phyloP scores from a whole-genome alignment of 92 coral and sea anemone genomes.

The Palythoa caribaeorum region DNA sequence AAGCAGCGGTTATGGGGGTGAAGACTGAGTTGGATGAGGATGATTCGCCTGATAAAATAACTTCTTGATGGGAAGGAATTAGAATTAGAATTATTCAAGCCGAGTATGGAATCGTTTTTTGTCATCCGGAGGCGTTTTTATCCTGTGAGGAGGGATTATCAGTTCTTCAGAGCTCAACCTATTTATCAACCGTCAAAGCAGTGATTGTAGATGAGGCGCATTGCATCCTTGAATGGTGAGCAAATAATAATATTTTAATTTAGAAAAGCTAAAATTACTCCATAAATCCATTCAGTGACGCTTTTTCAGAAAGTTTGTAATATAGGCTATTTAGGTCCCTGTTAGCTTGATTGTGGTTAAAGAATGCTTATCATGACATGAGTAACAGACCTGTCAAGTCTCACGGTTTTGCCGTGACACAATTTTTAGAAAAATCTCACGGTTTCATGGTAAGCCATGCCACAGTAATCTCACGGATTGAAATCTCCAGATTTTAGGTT shows the following conservation, averaged over 20 bases:
- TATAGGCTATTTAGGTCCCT: too few relatives aligned
- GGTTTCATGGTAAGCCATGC: too few relatives aligned
- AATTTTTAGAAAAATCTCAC: too few relatives aligned
- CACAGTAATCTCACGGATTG: too few relatives aligned
- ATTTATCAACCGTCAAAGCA: slow-evolving; percentile 38
- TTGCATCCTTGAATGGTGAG: slow-evolving; percentile 60
- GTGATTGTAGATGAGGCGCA: slow-evolving; percentile 51
- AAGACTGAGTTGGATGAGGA: slow-evolving; percentile 27
- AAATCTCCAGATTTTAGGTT: too few relatives aligned
- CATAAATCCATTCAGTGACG: background rate
- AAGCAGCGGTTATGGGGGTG: slow-evolving; percentile 39
- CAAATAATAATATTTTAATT: too few relatives aligned
- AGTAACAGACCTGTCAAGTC: too few relatives aligned
- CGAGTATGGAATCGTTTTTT: slow-evolving; percentile 39
- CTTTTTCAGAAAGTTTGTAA: too few relatives aligned
- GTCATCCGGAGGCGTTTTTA: slow-evolving; percentile 42
- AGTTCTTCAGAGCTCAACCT: slow-evolving; percentile 32
- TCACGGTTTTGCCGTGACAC: too few relatives aligned
- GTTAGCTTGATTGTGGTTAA: too few relatives aligned
- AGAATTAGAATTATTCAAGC: background rate
- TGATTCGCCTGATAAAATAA: background rate
- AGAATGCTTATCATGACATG: too few relatives aligned
- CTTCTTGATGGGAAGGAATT: slow-evolving; percentile 38
- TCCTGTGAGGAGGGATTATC: slow-evolving; percentile 36
- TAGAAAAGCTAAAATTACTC: too few relatives aligned